These are phyloP conservation scores for Lytechinus pictus DNA, from an alignment of 35 echinoderm and acorn worm genomes.

Conservation along the genomic window DNA sequence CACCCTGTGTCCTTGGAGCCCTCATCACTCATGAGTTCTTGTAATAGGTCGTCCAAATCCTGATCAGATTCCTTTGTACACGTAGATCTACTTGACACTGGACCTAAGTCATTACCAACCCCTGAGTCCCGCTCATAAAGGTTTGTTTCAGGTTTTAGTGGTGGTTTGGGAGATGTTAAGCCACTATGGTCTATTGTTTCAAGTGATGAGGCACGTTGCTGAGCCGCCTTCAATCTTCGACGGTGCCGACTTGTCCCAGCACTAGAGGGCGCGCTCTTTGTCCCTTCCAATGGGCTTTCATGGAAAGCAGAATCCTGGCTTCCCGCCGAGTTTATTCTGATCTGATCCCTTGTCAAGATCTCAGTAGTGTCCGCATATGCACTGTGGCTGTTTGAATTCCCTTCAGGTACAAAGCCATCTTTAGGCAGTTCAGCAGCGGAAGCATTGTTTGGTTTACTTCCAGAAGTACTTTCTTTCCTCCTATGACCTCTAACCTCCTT, in stretches of 20 bases:
- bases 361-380: not conserved
- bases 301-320: conserved; percentile 29
- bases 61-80: not conserved
- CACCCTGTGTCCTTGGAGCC: not conserved
- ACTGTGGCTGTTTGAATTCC: not conserved
- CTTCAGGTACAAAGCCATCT: not conserved
- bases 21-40: conserved; percentile 33
- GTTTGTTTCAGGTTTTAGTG: not conserved
- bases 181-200: not conserved
- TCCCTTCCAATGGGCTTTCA: not conserved
- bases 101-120: not conserved
- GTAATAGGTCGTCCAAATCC: conserved; percentile 21
- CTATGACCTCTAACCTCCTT: not conserved
- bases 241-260: conserved; percentile 24
- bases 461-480: not conserved
- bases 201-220: conserved; percentile 29
- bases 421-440: not conserved
- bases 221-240: conserved; percentile 4
- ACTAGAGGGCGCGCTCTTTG: conserved; percentile 28
- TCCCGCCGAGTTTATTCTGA: not conserved
- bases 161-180: not conserved
- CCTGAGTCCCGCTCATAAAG: not conserved
- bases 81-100: not conserved
- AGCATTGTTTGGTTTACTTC: not conserved
- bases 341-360: not conserved